Evolutionary conservation across 2,113 vertebrate species (phyloP), one percentile per base, ranked within the genome.

Genomic region (Nothocercus julius): DNA sequence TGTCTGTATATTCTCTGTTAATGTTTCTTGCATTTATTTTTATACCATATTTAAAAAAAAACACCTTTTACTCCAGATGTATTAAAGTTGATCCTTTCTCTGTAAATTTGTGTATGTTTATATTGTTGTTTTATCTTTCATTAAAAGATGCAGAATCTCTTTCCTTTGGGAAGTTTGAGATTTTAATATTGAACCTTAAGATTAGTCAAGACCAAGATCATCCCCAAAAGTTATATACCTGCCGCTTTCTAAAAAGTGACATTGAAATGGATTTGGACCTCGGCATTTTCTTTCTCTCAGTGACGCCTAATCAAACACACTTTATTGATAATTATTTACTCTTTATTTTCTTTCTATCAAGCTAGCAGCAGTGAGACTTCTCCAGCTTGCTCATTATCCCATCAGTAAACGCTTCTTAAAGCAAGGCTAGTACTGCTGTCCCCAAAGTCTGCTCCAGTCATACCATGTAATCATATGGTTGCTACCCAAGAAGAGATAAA

Each of bases 11-110:
- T 98, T 98, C 97, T 98, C 97, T 97, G 98, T 98, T 98, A 98
- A 98, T 98, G 98, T 98, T 98, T 98, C 98, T 98, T 98, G 98
- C 98, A 97, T 99, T 99, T 99, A 99, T 99, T 99, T 99, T 99
- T 99, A 99, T 99, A 99, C 98, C 98, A 99, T 99, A 98, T 99
- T 99, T 99, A 98, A 99, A 98, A 97, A 97, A 96, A 94, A 98
- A 98, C 98, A 98, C 98, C 98, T 98, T 99, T 99, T 98, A 99
- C 97, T 99, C 98, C 98, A 97, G 97, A 98, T 99, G 98, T 99
- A 99, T 98, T 98, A 99, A 98, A 98, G 96, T 98, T 98, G 98
- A 97, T 97, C 97, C 98, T 98, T 98, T 98, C 98, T 99, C 98
- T 99, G 98, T 99, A 98, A 98, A 97, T 98, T 96, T 97, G 96